These are phyloP conservation scores for Trogon surrucura DNA, from an alignment of 2,113 vertebrate genomes.

Conservation along the genomic window DNA sequence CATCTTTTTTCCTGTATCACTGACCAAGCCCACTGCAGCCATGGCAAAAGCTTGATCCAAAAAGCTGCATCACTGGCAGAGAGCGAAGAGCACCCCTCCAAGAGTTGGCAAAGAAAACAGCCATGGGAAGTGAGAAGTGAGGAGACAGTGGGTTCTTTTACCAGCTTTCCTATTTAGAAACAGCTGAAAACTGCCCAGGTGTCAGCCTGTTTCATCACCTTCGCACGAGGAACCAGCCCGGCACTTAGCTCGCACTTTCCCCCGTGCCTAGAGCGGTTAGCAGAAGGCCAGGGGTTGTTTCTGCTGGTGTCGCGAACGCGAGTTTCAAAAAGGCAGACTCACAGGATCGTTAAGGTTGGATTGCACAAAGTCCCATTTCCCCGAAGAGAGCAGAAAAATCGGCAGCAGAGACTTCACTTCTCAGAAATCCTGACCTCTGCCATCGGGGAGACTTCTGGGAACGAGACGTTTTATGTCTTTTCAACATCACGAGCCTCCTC, in stretches of 20 bases:
- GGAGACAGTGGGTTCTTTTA: background rate
- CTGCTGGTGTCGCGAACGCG: background rate
- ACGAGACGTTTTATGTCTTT: background rate
- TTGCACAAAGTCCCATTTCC: background rate
- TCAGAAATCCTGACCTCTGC: background rate
- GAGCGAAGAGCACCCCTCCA: background rate
- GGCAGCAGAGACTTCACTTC: background rate
- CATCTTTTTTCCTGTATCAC: background rate
- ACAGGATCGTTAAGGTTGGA: too few species aligned
- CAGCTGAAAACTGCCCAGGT: background rate
- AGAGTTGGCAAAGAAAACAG: background rate
- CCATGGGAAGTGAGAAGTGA: background rate
- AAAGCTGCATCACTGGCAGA: background rate
- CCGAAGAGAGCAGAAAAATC: background rate
- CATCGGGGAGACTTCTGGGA: background rate
- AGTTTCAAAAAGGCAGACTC: background rate
- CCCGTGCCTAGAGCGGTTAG: accelerated
- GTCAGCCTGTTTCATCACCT: background rate
- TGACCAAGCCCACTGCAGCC: background rate
- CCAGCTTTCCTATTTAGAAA: background rate
- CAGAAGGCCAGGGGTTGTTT: background rate
- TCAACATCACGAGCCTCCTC: background rate
- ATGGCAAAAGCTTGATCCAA: background rate
- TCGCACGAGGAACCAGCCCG: background rate
- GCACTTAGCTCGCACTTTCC: background rate